Conservation (phyloP, 2,797 vertebrate genomes). For the Sparidentex hasta region DNA sequence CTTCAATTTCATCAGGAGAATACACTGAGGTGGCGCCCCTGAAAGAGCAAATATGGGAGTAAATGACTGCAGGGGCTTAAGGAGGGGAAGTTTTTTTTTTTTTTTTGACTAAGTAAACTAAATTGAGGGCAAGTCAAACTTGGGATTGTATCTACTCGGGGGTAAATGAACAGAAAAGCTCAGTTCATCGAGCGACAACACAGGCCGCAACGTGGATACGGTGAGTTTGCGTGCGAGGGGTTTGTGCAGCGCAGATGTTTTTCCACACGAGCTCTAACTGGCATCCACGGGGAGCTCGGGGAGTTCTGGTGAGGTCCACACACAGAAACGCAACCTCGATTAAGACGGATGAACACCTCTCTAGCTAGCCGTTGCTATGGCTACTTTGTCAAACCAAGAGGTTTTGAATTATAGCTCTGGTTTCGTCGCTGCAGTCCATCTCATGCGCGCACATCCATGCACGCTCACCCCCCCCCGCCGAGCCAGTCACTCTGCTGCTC, state of each 20-base stretch:
- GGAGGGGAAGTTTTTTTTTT: background rate
- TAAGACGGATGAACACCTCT: slow-evolving; percentile 68
- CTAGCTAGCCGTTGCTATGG: slow-evolving; percentile 64
- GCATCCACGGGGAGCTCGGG: slow-evolving; percentile 12
- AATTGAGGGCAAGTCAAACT: slow-evolving; percentile 27
- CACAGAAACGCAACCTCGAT: slow-evolving; percentile 29
- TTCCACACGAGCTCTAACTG: slow-evolving; percentile 27
- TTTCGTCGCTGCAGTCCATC: slow-evolving; percentile 33
- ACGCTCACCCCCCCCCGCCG: background rate
- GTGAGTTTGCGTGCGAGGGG: slow-evolving; percentile 8
- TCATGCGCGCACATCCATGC: slow-evolving; percentile 1
- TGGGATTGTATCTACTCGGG: slow-evolving; percentile 30
- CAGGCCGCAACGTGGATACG: slow-evolving; percentile 21
- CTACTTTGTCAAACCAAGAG: slow-evolving; percentile 66
- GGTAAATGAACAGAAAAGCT: slow-evolving; percentile 36
- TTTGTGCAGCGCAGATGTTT: slow-evolving; percentile 22
- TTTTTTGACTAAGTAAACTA: slow-evolving; percentile 52
- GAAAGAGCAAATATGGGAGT: slow-evolving; percentile 61
- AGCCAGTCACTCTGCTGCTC: slow-evolving; percentile 46
- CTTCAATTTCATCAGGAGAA: slow-evolving; percentile 71
- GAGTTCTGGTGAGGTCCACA: slow-evolving; percentile 26
- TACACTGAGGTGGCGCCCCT: slow-evolving; percentile 29
- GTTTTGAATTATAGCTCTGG: slow-evolving; percentile 49
- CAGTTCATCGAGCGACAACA: slow-evolving; percentile 14
- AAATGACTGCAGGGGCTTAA: slow-evolving; percentile 43